These are phyloP conservation scores for Erebia ligea DNA, from an alignment of 2,888 invertebrate genomes.

Conservation along the genomic window DNA sequence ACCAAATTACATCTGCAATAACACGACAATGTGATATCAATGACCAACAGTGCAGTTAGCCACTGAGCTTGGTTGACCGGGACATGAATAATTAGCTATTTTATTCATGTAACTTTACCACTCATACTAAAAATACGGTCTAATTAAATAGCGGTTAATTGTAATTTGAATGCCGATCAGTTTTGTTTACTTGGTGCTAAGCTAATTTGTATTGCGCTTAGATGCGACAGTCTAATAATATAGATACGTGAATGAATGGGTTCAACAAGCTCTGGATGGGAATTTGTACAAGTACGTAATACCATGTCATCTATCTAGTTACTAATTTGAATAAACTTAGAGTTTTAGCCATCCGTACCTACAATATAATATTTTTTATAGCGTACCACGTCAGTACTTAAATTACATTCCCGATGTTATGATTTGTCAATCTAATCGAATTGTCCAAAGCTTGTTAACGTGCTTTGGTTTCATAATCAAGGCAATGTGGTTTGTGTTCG, in stretches of 20 bases:
- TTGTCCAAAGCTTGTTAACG: conserved; percentile 59
- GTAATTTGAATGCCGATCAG: too few relatives aligned
- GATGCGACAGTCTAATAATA: too few relatives aligned
- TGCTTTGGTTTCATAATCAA: conserved; percentile 61
- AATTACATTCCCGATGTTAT: conserved; percentile 4
- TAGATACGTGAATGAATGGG: too few relatives aligned
- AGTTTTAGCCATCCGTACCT: too few relatives aligned
- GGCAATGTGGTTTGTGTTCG: conserved; percentile 50
- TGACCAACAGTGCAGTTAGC: conserved; percentile 7
- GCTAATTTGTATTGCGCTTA: too few relatives aligned
- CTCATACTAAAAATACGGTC: too few relatives aligned
- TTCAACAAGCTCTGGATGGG: too few relatives aligned
- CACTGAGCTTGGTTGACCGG: conserved; percentile 7
- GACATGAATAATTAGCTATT: conserved; percentile 1
- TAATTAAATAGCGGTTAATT: too few relatives aligned
- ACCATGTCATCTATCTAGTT: too few relatives aligned
- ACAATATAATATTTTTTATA: background rate
- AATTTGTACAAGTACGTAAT: too few relatives aligned
- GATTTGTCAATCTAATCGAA: conserved; percentile 39
- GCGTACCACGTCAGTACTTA: background rate
- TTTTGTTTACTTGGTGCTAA: too few relatives aligned
- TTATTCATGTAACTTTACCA: background rate
- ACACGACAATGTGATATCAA: conserved; percentile 13
- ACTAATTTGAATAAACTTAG: too few relatives aligned
- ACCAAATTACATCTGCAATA: conserved; percentile 19